Conservation (phyloP, 2,888 invertebrate species). For the Monopis laevigella region DNA sequence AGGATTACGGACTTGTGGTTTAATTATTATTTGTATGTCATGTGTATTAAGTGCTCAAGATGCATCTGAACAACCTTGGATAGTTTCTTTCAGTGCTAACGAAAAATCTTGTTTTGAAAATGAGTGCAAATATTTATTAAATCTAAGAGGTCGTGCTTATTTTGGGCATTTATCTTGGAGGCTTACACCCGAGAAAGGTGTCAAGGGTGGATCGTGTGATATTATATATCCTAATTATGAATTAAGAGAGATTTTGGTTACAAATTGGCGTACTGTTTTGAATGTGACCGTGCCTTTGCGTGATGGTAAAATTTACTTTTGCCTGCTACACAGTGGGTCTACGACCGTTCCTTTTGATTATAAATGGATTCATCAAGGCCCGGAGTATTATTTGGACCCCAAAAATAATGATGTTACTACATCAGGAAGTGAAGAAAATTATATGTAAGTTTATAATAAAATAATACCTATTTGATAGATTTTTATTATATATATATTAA, state of each 20-base stretch:
- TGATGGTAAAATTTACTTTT: conserved; percentile 42
- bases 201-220: conserved; percentile 41
- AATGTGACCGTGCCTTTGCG: conserved; percentile 35
- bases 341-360: conserved; percentile 36
- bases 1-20: conserved; percentile 60
- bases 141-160: conserved; percentile 45
- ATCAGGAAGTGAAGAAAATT: conserved; percentile 9
- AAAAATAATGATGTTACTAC: conserved; percentile 23
- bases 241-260: conserved; percentile 39
- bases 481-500: too few species aligned
- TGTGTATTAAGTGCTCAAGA: conserved; percentile 31
- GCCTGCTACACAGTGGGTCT: conserved; percentile 32
- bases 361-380: conserved; percentile 64
- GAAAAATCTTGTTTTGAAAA: conserved; percentile 32
- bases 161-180: conserved; percentile 53
- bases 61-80: conserved; percentile 30
- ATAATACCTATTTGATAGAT: too few species aligned
- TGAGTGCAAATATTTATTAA: conserved; percentile 59
- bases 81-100: conserved; percentile 36
- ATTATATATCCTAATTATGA: conserved; percentile 46
- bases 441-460: too few species aligned
- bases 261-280: conserved; percentile 33
- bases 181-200: conserved; percentile 38
- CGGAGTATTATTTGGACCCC: conserved; percentile 43
- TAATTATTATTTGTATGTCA: conserved; percentile 39